Evolutionary conservation across 2,797 vertebrate species (phyloP).

Genomic region (Lacerta agilis): DNA sequence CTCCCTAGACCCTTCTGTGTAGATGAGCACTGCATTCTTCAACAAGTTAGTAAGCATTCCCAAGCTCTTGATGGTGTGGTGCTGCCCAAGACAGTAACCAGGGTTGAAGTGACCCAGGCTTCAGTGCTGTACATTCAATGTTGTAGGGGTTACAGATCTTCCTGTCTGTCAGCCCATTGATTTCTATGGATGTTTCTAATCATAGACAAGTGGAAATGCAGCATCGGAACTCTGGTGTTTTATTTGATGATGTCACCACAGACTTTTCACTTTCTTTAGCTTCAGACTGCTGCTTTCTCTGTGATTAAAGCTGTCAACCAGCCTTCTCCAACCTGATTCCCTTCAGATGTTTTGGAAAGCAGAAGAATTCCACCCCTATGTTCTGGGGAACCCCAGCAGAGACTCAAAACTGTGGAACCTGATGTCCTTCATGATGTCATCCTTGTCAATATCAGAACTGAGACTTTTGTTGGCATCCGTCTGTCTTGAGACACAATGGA

Average conservation of each 20-base stretch:
- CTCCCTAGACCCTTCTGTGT: not conserved
- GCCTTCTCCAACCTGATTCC: too few species aligned
- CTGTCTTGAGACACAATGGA: too few species aligned
- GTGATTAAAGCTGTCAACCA: not conserved
- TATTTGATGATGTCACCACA: not conserved
- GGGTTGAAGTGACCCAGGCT: not conserved
- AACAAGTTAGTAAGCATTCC: not conserved
- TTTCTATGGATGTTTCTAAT: not conserved
- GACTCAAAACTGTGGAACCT: not conserved
- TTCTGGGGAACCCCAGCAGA: not conserved
- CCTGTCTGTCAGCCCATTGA: not conserved
- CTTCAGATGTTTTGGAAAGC: too few species aligned
- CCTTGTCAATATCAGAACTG: not conserved
- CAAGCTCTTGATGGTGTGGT: not conserved
- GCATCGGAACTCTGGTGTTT: not conserved
- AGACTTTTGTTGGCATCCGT: too few species aligned
- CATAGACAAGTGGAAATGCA: not conserved
- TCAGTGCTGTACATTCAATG: not conserved
- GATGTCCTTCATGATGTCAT: not conserved
- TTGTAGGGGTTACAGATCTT: not conserved
- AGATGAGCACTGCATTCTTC: not conserved
- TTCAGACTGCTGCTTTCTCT: not conserved
- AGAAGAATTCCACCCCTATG: not conserved
- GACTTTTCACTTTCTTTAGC: not conserved
- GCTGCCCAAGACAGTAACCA: not conserved